phyloP scores from a whole-genome alignment of 2,888 invertebrate species.

The Chaetoderma sp. region DNA sequence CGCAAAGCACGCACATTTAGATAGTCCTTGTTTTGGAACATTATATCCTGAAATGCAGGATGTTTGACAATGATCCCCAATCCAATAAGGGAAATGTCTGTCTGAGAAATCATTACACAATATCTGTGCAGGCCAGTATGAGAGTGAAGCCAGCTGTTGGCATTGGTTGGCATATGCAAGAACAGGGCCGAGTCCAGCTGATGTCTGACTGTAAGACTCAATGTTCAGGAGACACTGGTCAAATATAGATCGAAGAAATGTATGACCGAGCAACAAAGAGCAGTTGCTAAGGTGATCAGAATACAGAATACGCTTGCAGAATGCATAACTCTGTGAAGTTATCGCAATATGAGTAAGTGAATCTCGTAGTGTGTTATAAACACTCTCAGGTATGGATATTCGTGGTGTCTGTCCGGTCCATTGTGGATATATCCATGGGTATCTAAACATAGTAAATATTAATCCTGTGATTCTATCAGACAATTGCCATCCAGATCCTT shows the following conservation, averaged over 20 bases:
- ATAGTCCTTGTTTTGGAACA: not conserved
- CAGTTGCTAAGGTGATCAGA: slow-evolving; percentile 18
- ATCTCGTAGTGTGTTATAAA: not conserved
- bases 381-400: not conserved
- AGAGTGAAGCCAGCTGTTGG: slow-evolving; percentile 7
- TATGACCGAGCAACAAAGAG: slow-evolving; percentile 24
- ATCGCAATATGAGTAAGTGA: too few species aligned
- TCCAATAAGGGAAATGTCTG: slow-evolving; percentile 35
- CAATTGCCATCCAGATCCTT: slow-evolving; percentile 31
- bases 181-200: slow-evolving; percentile 27
- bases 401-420: slow-evolving; percentile 29
- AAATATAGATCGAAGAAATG: slow-evolving; percentile 5
- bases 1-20: slow-evolving; percentile 40
- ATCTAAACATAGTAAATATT: slow-evolving; percentile 19
- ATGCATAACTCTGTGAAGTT: not conserved
- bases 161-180: slow-evolving; percentile 22
- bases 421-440: slow-evolving; percentile 37
- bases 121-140: slow-evolving; percentile 25
- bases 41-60: slow-evolving; percentile 33
- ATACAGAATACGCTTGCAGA: slow-evolving; percentile 5
- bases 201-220: not conserved
- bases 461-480: slow-evolving; percentile 32
- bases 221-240: slow-evolving; percentile 31
- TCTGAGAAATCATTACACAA: slow-evolving; percentile 29
- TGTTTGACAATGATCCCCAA: slow-evolving; percentile 32